Evolutionary conservation across 2,888 invertebrate species (phyloP).

Genomic region (Chymomyza fuscimana): DNA sequence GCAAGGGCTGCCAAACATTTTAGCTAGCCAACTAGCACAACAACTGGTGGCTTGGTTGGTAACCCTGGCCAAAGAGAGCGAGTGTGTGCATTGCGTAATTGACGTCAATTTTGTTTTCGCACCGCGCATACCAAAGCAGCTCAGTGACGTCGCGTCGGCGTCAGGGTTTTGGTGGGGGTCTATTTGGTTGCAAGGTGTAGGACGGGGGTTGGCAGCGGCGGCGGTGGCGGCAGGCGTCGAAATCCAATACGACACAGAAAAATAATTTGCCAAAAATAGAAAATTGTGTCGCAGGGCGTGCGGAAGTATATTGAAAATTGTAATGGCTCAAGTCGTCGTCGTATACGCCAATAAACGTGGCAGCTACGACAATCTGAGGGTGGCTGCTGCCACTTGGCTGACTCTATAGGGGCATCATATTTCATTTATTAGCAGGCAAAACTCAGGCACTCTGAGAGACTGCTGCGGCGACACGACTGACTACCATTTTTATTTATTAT

Average conservation of each 20-base stretch:
- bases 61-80: background rate
- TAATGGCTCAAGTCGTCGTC: constrained; percentile 51
- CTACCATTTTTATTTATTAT: constrained; percentile 67
- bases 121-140: constrained; percentile 76
- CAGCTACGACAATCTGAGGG: constrained; percentile 64
- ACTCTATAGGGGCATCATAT: constrained; percentile 62
- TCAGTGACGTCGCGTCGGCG: background rate
- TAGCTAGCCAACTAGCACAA: constrained; percentile 36
- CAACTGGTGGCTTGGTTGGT: constrained; percentile 39
- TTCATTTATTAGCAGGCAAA: constrained; percentile 72
- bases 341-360: constrained; percentile 63
- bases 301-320: constrained; percentile 58
- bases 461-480: constrained; percentile 44
- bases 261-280: constrained; percentile 75
- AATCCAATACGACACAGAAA: constrained; percentile 68
- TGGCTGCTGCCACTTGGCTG: constrained; percentile 17
- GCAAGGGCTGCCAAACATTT: constrained; percentile 5
- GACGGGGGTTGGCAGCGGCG: too few relatives aligned
- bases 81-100: constrained; percentile 79
- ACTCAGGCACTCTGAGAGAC: background rate
- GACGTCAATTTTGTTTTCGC: constrained; percentile 81
- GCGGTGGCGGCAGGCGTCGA: constrained; percentile 30
- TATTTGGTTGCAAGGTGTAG: background rate
- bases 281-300: constrained; percentile 65
- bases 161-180: background rate